Percentiles rank a stretch among this genome's conserved stretches.
These are phyloP conservation scores for Ectemnius lituratus DNA, from an alignment of 2,888 invertebrate genomes.

Conservation along the genomic window DNA sequence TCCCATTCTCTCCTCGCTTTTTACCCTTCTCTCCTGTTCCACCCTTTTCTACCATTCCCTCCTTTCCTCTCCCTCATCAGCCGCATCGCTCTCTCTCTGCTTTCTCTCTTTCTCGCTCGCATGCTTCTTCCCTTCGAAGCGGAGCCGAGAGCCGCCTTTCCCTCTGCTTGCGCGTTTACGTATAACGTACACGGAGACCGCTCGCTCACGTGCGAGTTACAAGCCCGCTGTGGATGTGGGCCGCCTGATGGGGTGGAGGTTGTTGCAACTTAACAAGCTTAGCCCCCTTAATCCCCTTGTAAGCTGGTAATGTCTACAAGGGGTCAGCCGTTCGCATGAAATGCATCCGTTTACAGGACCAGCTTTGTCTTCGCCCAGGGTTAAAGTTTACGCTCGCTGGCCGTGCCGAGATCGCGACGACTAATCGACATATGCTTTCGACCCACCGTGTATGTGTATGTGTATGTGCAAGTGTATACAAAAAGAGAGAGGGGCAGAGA, in stretches of 20 bases:
- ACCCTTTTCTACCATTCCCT: background rate
- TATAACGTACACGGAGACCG: conserved; percentile 25
- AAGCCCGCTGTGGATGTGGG: conserved; percentile 42
- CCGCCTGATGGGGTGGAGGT: conserved; percentile 55
- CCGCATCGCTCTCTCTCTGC: too few relatives aligned
- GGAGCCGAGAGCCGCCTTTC: background rate
- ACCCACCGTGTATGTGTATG: background rate
- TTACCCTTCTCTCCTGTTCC: background rate
- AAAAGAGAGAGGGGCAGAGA: conserved; percentile 18
- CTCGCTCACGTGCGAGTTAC: conserved; percentile 44
- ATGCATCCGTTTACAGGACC: conserved; percentile 75
- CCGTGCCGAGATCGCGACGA: conserved; percentile 43
- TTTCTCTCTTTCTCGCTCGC: background rate
- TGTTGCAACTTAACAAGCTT: conserved; percentile 78
- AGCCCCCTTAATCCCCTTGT: conserved; percentile 77
- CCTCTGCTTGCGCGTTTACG: conserved; percentile 19
- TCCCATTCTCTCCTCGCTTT: conserved; percentile 19
- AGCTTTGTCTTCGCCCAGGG: conserved; percentile 64
- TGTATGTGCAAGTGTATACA: background rate
- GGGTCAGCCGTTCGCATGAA: conserved; percentile 77
- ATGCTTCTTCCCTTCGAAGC: background rate
- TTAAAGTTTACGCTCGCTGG: conserved; percentile 58
- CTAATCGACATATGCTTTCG: conserved; percentile 38
- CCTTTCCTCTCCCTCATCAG: too few relatives aligned
- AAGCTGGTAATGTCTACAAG: conserved; percentile 78